Base-by-base conservation (phyloP, 1,140 invertebrate species). In the Megalopta genalis region DNA sequence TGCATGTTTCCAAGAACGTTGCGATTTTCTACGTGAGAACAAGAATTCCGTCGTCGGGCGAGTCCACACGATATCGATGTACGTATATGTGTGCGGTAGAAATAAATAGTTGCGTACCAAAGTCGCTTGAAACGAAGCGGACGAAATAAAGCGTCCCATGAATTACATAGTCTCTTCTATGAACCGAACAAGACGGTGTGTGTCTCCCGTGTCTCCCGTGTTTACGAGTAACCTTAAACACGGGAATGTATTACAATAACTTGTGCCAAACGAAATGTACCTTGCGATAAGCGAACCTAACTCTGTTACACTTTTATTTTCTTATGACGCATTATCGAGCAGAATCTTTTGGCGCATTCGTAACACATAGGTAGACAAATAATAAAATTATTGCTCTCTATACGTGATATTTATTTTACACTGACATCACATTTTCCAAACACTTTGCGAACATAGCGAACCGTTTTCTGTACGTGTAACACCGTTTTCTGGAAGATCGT, bases 371-470 rank as follows among this genome's bases (percentile, higher is more conserved):
- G 39, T 52, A 60, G n/a, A 62, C 60, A 80, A 67, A 67, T 73
- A 87, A 88, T 87, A 88, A 88, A 87, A 65, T 70, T 79, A 81
- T 85, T 80, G 72, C 80, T 86, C 81, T 82, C 62, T 82, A 77
- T 84, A 77, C 23, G 81, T 64, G 68, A 23, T 65, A 46, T 27
- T 78, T 27, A 70, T 77, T 69, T 65, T 57, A 52, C 46, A 59
- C 6, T 75, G 23, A 73, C 32, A 62, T 79, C 39, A 80, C 70
- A 74, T 63, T 75, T 1, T 39, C 65, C 2, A 70, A 3, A 0
- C 64, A 12, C n/a, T 23, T 67, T 10, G 42, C 46, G 46, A 2
- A 6, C 12, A 14, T 52, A 52, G 14, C 16, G 2, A 52, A 52
- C 18, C 18, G 18, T 52, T 52, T 8, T 8, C 39, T 42, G 18